Conservation (phyloP, 2,113 vertebrate genomes). For the Esox niger region DNA sequence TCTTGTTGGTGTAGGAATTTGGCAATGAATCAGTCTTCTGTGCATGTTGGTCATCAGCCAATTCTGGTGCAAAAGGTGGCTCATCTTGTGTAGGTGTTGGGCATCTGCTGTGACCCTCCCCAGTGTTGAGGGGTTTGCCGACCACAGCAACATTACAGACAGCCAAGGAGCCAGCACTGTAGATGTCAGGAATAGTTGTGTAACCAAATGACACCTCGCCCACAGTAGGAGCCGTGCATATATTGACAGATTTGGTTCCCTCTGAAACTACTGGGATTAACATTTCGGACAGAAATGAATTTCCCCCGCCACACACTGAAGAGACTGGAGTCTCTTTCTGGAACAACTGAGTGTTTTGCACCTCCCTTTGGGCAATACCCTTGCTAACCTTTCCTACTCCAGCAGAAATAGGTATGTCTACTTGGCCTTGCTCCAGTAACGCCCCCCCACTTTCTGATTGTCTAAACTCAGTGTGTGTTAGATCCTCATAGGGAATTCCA, state of each 20-base stretch:
- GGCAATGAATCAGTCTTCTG: background rate
- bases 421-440: background rate
- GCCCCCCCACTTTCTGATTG: background rate
- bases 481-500: background rate
- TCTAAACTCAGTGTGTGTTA: background rate
- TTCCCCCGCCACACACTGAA: background rate
- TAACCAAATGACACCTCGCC: constrained; percentile 36
- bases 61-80: constrained; percentile 12
- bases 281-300: background rate
- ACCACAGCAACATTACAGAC: constrained; percentile 6
- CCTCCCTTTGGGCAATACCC: background rate
- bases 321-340: background rate
- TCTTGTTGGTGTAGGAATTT: background rate
- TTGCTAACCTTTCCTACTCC: background rate
- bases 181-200: background rate
- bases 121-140: background rate
- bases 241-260: constrained; percentile 16
- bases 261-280: background rate
- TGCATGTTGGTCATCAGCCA: background rate
- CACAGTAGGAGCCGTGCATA: constrained; percentile 45
- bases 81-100: constrained; percentile 36
- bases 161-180: constrained; percentile 1
- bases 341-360: background rate
- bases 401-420: constrained; percentile 5
- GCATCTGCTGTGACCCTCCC: constrained; percentile 16